A percentile compares a stretch with the other conserved stretches of the same genome.
phyloP scores from a whole-genome alignment of 2,113 vertebrate species.

The Microcebus tavaratra region DNA sequence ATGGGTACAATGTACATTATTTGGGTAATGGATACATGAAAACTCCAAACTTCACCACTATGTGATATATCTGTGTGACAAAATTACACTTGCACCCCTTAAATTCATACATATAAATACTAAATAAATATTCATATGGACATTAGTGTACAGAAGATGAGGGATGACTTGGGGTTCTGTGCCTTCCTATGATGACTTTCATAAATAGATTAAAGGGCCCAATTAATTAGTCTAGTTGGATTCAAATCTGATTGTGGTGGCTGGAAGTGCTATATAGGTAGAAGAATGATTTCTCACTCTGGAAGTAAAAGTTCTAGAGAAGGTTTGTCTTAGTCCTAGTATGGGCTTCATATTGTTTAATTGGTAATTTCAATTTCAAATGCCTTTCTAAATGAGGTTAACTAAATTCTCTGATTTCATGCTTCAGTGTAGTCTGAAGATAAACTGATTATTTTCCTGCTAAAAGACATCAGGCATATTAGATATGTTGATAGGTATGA shows the following conservation, averaged over 20 bases:
- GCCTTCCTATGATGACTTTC: not conserved
- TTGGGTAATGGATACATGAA: too few species aligned
- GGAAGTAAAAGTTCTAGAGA: not conserved
- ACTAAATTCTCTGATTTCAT: not conserved
- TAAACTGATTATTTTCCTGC: not conserved
- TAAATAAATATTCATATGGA: not conserved
- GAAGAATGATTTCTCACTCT: not conserved
- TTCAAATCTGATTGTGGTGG: not conserved
- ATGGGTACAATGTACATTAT: too few species aligned
- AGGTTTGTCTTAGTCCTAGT: not conserved
- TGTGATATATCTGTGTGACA: too few species aligned
- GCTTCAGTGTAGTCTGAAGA: not conserved
- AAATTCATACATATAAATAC: too few species aligned
- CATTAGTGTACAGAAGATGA: not conserved
- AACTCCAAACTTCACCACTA: too few species aligned
- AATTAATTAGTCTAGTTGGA: not conserved
- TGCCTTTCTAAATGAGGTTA: not conserved
- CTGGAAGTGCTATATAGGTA: not conserved
- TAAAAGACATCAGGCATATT: not conserved
- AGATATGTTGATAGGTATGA: not conserved
- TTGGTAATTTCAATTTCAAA: not conserved
- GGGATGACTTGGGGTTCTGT: not conserved
- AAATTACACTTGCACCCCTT: too few species aligned
- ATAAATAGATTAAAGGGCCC: not conserved
- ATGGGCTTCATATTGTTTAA: not conserved